A percentile compares a stretch with the other conserved stretches of the same genome.
These are phyloP conservation scores for Sylvia borin DNA, from an alignment of 2,797 vertebrate species.

Conservation along the genomic window DNA sequence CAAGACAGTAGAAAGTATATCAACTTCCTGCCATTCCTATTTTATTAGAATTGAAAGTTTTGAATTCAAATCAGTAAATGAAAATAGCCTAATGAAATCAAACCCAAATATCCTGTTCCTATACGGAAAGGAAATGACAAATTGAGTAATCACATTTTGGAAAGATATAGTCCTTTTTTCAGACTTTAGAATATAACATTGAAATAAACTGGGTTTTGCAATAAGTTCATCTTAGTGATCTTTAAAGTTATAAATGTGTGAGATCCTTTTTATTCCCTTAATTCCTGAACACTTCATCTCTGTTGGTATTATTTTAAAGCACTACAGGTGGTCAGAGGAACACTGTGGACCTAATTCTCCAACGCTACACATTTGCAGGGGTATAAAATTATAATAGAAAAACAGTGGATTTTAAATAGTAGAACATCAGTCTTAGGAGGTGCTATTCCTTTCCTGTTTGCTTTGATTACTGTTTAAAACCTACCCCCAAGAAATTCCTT, in stretches of 20 bases:
- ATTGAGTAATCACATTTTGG: neutral
- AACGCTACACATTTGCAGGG: neutral
- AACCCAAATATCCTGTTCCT: neutral
- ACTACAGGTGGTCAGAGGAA: neutral
- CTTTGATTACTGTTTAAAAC: neutral
- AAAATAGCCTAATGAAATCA: neutral
- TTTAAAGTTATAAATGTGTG: neutral
- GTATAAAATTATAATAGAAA: neutral
- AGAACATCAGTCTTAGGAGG: neutral
- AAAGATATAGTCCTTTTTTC: neutral
- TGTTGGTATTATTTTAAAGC: neutral
- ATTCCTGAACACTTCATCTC: neutral
- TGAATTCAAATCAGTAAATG: neutral
- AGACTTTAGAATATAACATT: neutral
- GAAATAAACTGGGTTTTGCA: neutral
- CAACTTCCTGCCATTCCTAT: neutral
- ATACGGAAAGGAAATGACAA: neutral
- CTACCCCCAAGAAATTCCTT: too few relatives aligned
- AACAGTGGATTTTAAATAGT: neutral
- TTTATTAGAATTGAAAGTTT: slow-evolving; percentile 1
- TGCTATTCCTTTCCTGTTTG: neutral
- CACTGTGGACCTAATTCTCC: neutral
- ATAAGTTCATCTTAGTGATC: neutral
- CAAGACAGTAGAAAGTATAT: neutral
- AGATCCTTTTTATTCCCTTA: neutral